phyloP scores from a whole-genome alignment of 2,888 invertebrate genomes.

The Cheilosia soror region DNA sequence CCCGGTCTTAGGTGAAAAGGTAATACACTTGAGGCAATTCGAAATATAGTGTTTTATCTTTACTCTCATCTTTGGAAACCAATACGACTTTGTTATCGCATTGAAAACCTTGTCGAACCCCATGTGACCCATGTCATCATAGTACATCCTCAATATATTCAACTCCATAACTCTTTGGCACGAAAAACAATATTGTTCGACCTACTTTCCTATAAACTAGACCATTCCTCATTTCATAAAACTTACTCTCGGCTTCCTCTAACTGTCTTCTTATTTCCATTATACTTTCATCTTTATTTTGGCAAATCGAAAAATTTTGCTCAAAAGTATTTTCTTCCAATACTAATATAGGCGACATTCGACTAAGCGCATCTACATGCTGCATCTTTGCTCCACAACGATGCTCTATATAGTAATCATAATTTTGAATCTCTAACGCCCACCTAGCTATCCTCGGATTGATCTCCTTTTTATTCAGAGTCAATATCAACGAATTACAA shows the following conservation, averaged over 20 bases:
- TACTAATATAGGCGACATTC: conserved; percentile 26
- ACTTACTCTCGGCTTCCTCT: conserved; percentile 29
- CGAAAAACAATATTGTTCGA: conserved; percentile 48
- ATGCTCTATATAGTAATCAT: conserved; percentile 72
- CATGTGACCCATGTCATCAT: conserved; percentile 55
- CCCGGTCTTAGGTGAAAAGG: conserved; percentile 33
- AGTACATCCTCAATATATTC: conserved; percentile 38
- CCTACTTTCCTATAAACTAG: conserved; percentile 59
- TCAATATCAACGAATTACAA: conserved; percentile 44
- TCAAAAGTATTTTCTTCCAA: conserved; percentile 65
- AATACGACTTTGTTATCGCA: conserved; percentile 27
- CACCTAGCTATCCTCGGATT: conserved; percentile 75
- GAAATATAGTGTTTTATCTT: conserved; percentile 31
- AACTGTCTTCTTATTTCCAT: conserved; percentile 31
- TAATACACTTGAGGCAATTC: conserved; percentile 50
- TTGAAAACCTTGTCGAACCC: conserved; percentile 35
- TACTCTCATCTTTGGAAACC: conserved; percentile 50
- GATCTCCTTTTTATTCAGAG: conserved; percentile 72
- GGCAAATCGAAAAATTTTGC: conserved; percentile 48
- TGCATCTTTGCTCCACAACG: conserved; percentile 56
- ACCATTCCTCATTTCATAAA: conserved; percentile 70
- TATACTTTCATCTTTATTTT: conserved; percentile 31
- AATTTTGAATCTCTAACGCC: conserved; percentile 74
- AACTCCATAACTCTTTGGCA: conserved; percentile 43
- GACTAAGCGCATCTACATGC: conserved; percentile 55